Evolutionary conservation across 2,888 invertebrate species (phyloP).

Genomic region (Litoditis marina): DNA sequence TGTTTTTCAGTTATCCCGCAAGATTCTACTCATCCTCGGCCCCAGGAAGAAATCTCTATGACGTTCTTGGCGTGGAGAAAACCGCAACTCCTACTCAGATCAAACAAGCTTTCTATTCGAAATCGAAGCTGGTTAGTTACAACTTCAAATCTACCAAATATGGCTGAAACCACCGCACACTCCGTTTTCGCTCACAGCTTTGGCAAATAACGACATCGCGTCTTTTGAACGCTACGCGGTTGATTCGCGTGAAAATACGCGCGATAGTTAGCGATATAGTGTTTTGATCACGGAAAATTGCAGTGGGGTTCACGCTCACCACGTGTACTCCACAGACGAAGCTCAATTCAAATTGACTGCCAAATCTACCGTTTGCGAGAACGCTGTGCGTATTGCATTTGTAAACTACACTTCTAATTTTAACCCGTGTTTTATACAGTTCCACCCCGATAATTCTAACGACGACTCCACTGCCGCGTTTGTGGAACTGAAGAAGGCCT

Average conservation of each 20-base stretch:
- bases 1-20: too few relatives aligned
- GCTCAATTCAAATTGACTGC: not conserved
- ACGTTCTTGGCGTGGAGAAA: conserved; percentile 46
- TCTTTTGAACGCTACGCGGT: too few relatives aligned
- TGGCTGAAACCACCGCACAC: too few relatives aligned
- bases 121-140: conserved; percentile 47
- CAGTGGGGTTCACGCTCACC: too few relatives aligned
- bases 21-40: not conserved
- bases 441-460: conserved; percentile 47
- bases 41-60: conserved; percentile 22
- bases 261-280: too few relatives aligned
- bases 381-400: not conserved
- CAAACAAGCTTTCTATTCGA: conserved; percentile 53
- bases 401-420: not conserved
- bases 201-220: too few relatives aligned
- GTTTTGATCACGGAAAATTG: too few relatives aligned
- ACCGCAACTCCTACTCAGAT: conserved; percentile 45
- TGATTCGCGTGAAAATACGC: too few relatives aligned
- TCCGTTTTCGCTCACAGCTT: too few relatives aligned
- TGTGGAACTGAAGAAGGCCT: conserved; percentile 51
- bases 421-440: conserved; percentile 22
- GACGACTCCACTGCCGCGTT: conserved; percentile 39
- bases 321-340: too few relatives aligned
- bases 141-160: too few relatives aligned
- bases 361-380: not conserved